A percentile compares a stretch with the other conserved stretches of the same genome.
Conservation (phyloP, 2,888 invertebrate species). For the Cetonia aurata region DNA sequence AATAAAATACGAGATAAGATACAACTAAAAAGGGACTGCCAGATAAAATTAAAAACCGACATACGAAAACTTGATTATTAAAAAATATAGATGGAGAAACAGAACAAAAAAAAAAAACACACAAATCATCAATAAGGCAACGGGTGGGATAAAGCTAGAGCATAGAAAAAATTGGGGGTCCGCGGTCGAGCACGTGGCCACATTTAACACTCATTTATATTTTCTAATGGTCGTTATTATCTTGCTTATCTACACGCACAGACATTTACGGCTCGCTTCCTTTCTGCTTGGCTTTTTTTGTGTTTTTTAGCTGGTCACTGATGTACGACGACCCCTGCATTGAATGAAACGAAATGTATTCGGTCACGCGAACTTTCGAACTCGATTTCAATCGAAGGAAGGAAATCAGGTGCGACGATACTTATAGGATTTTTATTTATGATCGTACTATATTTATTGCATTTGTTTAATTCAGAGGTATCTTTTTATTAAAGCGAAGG, state of each 20-base stretch:
- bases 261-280: conserved; percentile 35
- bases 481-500: no score
- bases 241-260: conserved; percentile 45
- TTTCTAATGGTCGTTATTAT: conserved; percentile 55
- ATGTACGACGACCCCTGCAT: conserved; percentile 11
- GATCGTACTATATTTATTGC: no score
- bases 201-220: conserved; percentile 62
- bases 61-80: conserved; percentile 14
- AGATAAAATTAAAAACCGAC: neutral
- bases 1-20: neutral
- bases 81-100: conserved; percentile 3
- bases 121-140: conserved; percentile 24
- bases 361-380: conserved; percentile 3
- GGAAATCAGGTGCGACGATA: no score
- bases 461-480: no score
- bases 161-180: conserved; percentile 17
- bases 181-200: conserved; percentile 55
- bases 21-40: neutral
- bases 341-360: conserved; percentile 1
- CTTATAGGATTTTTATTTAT: no score
- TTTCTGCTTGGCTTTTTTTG: conserved; percentile 14
- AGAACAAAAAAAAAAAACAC: conserved; percentile 23
- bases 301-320: conserved; percentile 5
- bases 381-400: no score
- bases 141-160: conserved; percentile 10